phyloP scores from a whole-genome alignment of 2,888 invertebrate species.

The Euzetes globulus region DNA sequence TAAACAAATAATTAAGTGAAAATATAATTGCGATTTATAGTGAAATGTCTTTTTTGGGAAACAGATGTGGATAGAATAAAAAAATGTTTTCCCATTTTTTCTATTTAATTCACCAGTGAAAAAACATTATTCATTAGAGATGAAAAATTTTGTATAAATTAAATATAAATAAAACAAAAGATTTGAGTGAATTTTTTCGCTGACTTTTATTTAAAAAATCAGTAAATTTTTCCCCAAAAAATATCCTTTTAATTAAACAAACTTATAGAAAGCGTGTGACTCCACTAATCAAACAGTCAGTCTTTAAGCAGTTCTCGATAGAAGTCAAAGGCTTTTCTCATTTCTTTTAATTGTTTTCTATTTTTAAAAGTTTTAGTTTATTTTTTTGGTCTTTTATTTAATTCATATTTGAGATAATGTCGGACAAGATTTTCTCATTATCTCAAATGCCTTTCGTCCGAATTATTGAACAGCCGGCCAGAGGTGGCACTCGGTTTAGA shows the following conservation, averaged over 20 bases:
- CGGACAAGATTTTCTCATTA: background rate
- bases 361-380: background rate
- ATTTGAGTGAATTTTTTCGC: no score
- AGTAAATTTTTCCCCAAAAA: background rate
- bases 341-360: background rate
- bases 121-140: background rate
- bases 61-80: background rate
- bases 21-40: background rate
- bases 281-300: background rate
- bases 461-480: conserved; percentile 84
- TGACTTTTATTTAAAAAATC: background rate
- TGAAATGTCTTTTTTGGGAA: background rate
- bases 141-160: background rate
- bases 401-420: background rate
- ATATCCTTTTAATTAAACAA: background rate
- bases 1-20: background rate
- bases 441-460: conserved; percentile 53
- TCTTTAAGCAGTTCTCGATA: background rate
- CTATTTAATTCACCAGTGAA: background rate
- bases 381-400: background rate
- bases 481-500: conserved; percentile 78
- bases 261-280: background rate
- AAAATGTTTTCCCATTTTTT: background rate
- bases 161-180: background rate
- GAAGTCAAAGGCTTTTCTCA: background rate